Evolutionary conservation across 2,113 vertebrate species (phyloP).

Genomic region (Barbus barbus): DNA sequence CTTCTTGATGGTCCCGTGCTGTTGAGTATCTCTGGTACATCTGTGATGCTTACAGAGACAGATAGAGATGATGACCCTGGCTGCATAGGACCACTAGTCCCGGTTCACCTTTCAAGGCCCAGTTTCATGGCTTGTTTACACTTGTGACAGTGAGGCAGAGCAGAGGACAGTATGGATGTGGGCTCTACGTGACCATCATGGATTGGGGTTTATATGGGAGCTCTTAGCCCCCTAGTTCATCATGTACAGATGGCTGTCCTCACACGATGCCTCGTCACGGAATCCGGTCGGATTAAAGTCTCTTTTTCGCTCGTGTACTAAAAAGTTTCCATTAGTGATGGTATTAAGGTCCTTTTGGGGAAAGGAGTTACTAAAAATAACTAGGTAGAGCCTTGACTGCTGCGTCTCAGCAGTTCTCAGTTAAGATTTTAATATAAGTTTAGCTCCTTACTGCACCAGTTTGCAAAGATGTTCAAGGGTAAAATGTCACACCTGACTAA

Average conservation of each 20-base stretch:
- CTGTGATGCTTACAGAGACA: background rate
- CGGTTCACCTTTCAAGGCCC: constrained; percentile 48
- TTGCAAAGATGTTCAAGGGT: constrained; percentile 41
- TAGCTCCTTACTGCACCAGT: constrained; percentile 46
- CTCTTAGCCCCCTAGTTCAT: background rate
- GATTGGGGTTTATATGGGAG: constrained; percentile 17
- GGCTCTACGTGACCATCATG: constrained; percentile 45
- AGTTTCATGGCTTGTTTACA: constrained; percentile 59
- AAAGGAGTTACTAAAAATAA: constrained; percentile 74
- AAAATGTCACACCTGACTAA: constrained; percentile 38
- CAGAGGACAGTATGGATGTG: constrained; percentile 53
- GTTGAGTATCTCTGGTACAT: background rate
- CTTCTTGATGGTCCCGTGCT: background rate
- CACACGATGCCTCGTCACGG: constrained; percentile 12
- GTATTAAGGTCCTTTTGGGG: constrained; percentile 65
- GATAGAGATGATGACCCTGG: background rate
- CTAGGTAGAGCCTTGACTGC: constrained; percentile 70
- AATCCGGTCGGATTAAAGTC: constrained; percentile 21
- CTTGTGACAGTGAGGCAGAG: constrained; percentile 62
- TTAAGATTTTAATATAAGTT: constrained; percentile 76
- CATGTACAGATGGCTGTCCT: background rate
- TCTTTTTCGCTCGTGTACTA: constrained; percentile 63
- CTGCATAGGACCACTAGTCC: constrained; percentile 9
- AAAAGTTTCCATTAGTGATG: constrained; percentile 77
- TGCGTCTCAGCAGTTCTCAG: constrained; percentile 71